Evolutionary conservation across 2,797 vertebrate species (phyloP).

Genomic region (Pygocentrus nattereri): DNA sequence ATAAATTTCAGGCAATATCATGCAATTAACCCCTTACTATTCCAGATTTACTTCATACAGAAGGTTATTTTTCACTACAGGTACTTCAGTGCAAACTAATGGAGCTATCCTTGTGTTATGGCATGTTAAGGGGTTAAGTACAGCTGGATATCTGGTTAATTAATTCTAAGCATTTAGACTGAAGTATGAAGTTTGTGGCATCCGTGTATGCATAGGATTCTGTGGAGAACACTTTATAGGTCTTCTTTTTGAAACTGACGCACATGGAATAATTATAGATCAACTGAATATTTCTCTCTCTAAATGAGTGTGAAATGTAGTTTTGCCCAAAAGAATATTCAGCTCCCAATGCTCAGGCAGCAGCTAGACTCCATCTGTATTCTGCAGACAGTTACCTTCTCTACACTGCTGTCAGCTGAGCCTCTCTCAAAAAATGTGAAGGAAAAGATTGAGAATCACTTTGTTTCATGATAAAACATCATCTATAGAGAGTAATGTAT

Average conservation of each 20-base stretch:
- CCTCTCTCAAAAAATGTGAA: slow-evolving; percentile 26
- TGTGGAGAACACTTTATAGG: neutral
- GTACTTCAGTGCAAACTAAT: too few relatives aligned
- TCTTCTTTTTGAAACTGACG: slow-evolving; percentile 1
- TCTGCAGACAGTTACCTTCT: slow-evolving; percentile 39
- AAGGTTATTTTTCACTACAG: too few relatives aligned
- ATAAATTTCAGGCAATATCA: too few relatives aligned
- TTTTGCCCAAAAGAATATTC: slow-evolving; percentile 43
- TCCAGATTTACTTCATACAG: too few relatives aligned
- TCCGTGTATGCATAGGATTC: neutral
- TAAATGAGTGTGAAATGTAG: slow-evolving; percentile 44
- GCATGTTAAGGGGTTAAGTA: too few relatives aligned
- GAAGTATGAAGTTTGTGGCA: neutral
- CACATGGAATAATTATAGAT: slow-evolving; percentile 45
- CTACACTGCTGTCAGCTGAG: slow-evolving; percentile 32
- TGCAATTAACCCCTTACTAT: too few relatives aligned
- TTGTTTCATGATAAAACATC: slow-evolving; percentile 44
- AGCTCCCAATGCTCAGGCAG: slow-evolving; percentile 40
- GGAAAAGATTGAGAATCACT: slow-evolving; percentile 21
- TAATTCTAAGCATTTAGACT: too few relatives aligned
- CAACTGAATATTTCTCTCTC: slow-evolving; percentile 26
- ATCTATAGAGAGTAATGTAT: slow-evolving; percentile 36
- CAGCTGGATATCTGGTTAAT: too few relatives aligned
- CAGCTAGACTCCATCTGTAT: slow-evolving; percentile 57
- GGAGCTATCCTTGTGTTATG: too few relatives aligned